Evolutionary conservation across 2,797 vertebrate genomes (phyloP).

Genomic region (Clarias platycephalus): DNA sequence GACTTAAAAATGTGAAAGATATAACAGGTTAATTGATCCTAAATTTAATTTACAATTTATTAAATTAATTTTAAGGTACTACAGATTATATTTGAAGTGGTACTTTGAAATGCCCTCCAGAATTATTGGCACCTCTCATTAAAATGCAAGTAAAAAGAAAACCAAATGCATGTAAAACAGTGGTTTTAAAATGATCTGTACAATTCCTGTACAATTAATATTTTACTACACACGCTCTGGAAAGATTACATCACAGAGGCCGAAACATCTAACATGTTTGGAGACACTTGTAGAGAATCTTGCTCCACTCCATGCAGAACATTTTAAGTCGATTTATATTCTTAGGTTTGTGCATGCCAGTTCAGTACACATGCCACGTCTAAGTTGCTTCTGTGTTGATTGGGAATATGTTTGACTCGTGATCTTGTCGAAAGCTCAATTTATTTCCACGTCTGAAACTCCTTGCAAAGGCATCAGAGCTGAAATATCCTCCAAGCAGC

Average conservation of each 20-base stretch:
- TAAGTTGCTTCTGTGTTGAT: neutral
- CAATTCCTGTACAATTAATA: neutral
- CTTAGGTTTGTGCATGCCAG: neutral
- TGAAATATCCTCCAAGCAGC: neutral
- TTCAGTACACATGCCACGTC: neutral
- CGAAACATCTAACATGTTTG: neutral
- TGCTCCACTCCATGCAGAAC: neutral
- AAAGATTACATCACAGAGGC: neutral
- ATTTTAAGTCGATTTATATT: neutral
- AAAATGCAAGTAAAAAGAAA: too few species aligned
- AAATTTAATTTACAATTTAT: neutral
- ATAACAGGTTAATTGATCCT: neutral
- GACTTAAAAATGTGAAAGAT: neutral
- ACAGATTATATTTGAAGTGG: neutral
- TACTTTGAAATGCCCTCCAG: neutral
- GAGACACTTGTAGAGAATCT: neutral
- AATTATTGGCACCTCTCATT: neutral
- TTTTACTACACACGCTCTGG: neutral
- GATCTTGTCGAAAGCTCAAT: neutral
- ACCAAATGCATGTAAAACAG: neutral
- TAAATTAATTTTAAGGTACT: neutral
- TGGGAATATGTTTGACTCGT: neutral
- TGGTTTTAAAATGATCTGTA: neutral
- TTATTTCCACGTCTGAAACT: neutral
- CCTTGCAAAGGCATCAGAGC: neutral